phyloP scores from a whole-genome alignment of 2,797 vertebrate genomes.

The Gila robusta region DNA sequence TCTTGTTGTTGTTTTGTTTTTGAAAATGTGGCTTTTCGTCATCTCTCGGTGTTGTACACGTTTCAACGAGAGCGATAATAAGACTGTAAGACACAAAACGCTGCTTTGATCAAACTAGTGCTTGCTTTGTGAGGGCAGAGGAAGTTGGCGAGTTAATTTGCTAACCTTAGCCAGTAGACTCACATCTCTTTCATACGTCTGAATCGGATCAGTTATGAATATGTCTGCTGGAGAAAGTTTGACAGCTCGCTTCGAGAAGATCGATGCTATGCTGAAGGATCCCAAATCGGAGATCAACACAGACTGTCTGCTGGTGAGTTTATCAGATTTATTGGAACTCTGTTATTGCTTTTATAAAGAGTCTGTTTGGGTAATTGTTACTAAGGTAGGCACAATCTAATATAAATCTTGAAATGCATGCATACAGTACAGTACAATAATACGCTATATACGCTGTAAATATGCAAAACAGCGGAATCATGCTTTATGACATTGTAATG shows the following conservation, averaged over 20 bases:
- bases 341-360: background rate
- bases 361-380: background rate
- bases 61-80: conserved; percentile 67
- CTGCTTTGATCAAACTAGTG: conserved; percentile 74
- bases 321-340: background rate
- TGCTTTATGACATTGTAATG: background rate
- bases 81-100: conserved; percentile 71
- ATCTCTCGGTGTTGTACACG: conserved; percentile 64
- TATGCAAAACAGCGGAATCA: background rate
- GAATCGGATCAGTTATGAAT: conserved; percentile 67
- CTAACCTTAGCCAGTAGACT: conserved; percentile 46
- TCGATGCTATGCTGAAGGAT: conserved; percentile 95
- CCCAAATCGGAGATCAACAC: conserved; percentile 98
- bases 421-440: background rate
- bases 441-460: background rate
- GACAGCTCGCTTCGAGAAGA: conserved; percentile 95
- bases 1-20: conserved; percentile 55
- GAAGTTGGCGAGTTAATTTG: conserved; percentile 55
- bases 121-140: conserved; percentile 72
- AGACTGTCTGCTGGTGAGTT: conserved; percentile 97
- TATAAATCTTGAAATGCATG: background rate
- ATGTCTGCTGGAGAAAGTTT: conserved; percentile 93
- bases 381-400: background rate
- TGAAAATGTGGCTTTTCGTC: conserved; percentile 76
- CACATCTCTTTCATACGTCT: conserved; percentile 44